Evolutionary conservation across 1,140 invertebrate genomes (phyloP).

Genomic region (Ips nitidus): DNA sequence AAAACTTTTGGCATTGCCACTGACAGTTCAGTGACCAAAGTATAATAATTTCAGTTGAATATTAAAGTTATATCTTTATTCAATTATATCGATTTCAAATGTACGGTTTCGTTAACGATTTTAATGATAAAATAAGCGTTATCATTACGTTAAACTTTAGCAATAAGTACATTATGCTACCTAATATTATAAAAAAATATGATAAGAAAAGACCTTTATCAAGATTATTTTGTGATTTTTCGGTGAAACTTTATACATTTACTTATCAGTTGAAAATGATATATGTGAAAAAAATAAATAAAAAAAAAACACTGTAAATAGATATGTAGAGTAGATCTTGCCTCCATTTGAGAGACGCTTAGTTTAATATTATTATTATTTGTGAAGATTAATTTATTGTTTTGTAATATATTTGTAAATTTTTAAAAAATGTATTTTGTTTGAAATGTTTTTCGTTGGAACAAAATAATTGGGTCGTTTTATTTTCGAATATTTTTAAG

Average conservation of each 20-base stretch:
- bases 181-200: background rate
- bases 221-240: slow-evolving; percentile 22
- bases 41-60: no score
- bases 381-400: slow-evolving; percentile 35
- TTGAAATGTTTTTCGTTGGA: no score
- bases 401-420: slow-evolving; percentile 36
- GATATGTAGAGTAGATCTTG: slow-evolving; percentile 14
- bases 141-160: no score
- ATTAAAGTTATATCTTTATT: no score
- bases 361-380: slow-evolving; percentile 24
- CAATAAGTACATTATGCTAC: no score
- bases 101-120: no score
- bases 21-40: no score
- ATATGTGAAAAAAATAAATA: slow-evolving; percentile 7
- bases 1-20: no score
- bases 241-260: slow-evolving; percentile 12
- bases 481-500: no score
- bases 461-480: no score
- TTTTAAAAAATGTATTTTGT: background rate
- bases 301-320: slow-evolving; percentile 7
- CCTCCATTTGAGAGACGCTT: slow-evolving; percentile 1
- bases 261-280: slow-evolving; percentile 11
- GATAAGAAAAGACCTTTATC: background rate
- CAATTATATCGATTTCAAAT: no score
- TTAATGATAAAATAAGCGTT: no score